Evolutionary conservation across 2,888 invertebrate genomes (phyloP), one percentile per base, ranked within the genome.

Genomic region (Omphaloscelis lunosa): DNA sequence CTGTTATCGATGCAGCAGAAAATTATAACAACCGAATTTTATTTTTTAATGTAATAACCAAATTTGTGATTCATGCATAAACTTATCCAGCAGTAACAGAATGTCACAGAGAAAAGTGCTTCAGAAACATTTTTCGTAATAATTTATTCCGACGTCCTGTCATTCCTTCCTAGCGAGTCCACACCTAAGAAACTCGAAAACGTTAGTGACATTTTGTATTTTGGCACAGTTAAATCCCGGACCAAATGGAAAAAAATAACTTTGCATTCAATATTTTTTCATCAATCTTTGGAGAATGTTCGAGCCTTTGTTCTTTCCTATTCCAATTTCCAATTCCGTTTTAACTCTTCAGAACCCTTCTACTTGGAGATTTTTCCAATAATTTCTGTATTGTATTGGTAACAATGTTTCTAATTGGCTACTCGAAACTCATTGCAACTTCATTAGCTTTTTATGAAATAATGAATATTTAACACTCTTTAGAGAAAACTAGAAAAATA

Each of bases 121-220:
- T 45, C 66, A 78, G 79, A 85, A 89, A 82, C 89, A 86, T 88
- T 88, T 89, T 90, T 91, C 91, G 91, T 89, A 84, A 89, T 92
- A 92, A 92, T 89, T 91, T 90, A 84, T 85, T 86, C 85, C 84
- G 91, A 89, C 91, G 82, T 77, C 84, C 88, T 85, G 90, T 90
- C 91, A 84, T 70, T 87, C 82, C 86, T 75, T 76, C 80, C 79
- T 75, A 77, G 80, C 73, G 71, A 80, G 51, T 73, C 71, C 41
- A 77, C 75, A 76, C 80, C 85, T 79, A 68, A 58, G 53, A 80
- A 89, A 84, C 79, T 89, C 75, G 71, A 80, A 84, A 89, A 80
- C 51, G 69, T 66, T 76, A 70, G 82, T 72, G 83, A 88, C 89
- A 80, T 81, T 81, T 86, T 82, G 67, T 80, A 72, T 84, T 82